Evolutionary conservation across 1,140 invertebrate species (phyloP).

Genomic region (Parasteatoda tepidariorum): DNA sequence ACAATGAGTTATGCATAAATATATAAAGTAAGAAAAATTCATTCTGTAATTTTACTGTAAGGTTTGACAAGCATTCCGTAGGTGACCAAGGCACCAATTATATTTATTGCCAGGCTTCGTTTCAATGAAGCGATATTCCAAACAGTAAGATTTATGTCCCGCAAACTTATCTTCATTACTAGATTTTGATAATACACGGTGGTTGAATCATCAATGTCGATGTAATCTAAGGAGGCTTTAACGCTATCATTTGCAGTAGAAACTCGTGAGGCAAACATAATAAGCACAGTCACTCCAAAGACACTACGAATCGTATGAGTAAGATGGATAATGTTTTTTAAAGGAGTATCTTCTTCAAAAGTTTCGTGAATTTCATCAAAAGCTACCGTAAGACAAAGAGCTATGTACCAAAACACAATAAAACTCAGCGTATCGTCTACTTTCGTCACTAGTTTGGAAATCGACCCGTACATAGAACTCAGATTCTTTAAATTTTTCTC

Average conservation of each 20-base stretch:
- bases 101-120: not conserved
- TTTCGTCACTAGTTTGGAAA: not conserved
- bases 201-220: not conserved
- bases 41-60: too few species aligned
- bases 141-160: not conserved
- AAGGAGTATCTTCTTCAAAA: not conserved
- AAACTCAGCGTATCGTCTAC: not conserved
- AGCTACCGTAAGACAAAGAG: not conserved
- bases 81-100: not conserved
- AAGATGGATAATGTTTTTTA: not conserved
- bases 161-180: not conserved
- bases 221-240: not conserved
- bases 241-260: not conserved
- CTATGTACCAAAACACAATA: not conserved
- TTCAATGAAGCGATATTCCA: not conserved
- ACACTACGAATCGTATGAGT: not conserved
- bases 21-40: too few species aligned
- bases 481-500: not conserved
- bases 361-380: not conserved
- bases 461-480: not conserved
- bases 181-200: not conserved
- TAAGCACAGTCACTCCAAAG: not conserved
- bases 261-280: not conserved
- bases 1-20: too few species aligned
- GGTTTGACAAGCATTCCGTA: not conserved